Evolutionary conservation across 2,113 vertebrate genomes (phyloP).

Genomic region (Antechinus stuartii): DNA sequence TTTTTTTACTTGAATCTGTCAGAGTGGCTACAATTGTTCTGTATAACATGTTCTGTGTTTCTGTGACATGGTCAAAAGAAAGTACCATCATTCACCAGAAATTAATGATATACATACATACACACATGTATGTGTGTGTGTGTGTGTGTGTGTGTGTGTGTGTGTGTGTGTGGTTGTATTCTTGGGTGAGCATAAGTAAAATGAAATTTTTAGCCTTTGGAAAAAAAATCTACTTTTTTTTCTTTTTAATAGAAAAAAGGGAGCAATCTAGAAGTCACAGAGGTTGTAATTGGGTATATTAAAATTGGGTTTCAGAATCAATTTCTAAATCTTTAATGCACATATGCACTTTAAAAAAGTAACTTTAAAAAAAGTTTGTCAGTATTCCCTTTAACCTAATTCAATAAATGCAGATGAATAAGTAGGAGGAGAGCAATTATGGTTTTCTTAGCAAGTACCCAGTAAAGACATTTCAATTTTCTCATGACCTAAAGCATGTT

Average conservation of each 20-base stretch:
- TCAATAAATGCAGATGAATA: slow-evolving; percentile 19
- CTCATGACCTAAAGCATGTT: not conserved
- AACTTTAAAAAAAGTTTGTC: not conserved
- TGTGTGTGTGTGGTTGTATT: too few species aligned
- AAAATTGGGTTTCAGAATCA: slow-evolving; percentile 44
- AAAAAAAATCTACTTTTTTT: slow-evolving; percentile 11
- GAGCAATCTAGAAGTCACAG: slow-evolving; percentile 34
- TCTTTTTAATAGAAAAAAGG: not conserved
- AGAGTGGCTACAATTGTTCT: not conserved
- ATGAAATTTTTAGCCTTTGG: not conserved
- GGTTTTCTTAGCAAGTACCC: slow-evolving; percentile 1
- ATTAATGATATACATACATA: not conserved
- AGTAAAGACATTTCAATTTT: not conserved
- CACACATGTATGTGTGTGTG: too few species aligned
- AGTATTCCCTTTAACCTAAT: not conserved
- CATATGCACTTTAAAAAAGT: not conserved
- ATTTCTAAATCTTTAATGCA: slow-evolving; percentile 49
- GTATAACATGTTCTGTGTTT: accelerated
- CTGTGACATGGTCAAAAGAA: not conserved
- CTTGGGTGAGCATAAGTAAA: not conserved
- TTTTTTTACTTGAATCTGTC: slow-evolving; percentile 16
- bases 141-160: too few species aligned
- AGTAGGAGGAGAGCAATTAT: slow-evolving; percentile 29
- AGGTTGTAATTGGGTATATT: not conserved
- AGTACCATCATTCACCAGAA: not conserved